Evolutionary conservation across 2,888 invertebrate genomes (phyloP).

Genomic region (Conops quadrifasciatus): DNA sequence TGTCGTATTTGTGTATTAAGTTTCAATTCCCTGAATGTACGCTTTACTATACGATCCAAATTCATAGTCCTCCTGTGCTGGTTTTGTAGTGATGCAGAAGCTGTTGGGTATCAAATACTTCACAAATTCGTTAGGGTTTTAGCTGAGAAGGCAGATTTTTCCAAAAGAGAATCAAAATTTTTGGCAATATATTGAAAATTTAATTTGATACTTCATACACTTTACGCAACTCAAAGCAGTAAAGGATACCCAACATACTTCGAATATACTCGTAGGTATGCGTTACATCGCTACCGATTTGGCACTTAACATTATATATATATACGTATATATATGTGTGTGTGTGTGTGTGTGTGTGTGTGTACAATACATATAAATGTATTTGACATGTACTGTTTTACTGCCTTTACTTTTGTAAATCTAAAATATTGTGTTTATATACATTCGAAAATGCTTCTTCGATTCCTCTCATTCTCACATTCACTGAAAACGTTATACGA

Average conservation of each 20-base stretch:
- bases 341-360: background rate
- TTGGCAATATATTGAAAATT: background rate
- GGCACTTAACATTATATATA: background rate
- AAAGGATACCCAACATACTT: no score
- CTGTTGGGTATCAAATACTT: background rate
- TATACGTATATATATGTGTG: background rate
- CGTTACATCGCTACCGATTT: conserved; percentile 7
- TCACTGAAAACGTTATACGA: no score
- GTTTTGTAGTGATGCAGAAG: conserved; percentile 11
- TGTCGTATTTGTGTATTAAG: conserved; percentile 39
- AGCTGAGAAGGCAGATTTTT: background rate
- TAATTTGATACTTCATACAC: conserved; percentile 23
- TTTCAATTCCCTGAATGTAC: conserved; percentile 33
- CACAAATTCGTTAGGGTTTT: background rate
- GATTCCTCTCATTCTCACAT: no score
- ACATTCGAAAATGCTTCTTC: conserved; percentile 14
- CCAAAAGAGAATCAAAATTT: no score
- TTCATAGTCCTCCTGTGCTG: conserved; percentile 18
- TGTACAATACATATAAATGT: no score
- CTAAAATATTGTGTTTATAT: background rate
- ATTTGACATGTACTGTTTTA: no score
- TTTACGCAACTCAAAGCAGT: no score
- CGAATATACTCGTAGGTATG: conserved; percentile 28
- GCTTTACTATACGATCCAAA: conserved; percentile 23
- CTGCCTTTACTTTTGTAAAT: conserved; percentile 31